Percentiles rank a stretch among this genome's conserved stretches.
Evolutionary conservation across 2,888 invertebrate genomes (phyloP).

Genomic region (Tipula unca): DNA sequence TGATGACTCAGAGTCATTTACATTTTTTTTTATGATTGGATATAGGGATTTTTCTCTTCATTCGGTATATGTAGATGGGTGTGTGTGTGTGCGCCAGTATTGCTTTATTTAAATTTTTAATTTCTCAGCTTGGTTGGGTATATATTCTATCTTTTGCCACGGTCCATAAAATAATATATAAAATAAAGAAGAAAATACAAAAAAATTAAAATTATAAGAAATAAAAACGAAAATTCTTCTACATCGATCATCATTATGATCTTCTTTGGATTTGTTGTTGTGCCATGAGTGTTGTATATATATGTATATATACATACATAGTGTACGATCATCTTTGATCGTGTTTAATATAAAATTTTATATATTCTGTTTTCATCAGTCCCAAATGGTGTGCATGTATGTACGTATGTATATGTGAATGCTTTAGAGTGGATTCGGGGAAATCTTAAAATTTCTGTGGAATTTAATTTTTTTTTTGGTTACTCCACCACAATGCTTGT

Average conservation of each 20-base stretch:
- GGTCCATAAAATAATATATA: neutral
- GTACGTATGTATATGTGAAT: neutral
- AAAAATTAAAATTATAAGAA: neutral
- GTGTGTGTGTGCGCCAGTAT: neutral
- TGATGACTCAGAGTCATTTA: neutral
- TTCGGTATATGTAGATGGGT: neutral
- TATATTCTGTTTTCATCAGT: neutral
- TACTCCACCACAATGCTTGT: too few relatives aligned
- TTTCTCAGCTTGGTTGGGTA: neutral
- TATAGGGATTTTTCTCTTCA: neutral
- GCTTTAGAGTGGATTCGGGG: neutral
- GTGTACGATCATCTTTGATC: neutral
- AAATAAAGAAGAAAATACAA: neutral
- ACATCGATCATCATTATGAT: neutral
- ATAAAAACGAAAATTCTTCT: neutral
- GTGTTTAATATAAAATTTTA: neutral
- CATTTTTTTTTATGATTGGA: neutral
- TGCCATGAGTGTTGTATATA: neutral
- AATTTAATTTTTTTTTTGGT: neutral
- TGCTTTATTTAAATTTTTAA: neutral
- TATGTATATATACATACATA: too few relatives aligned
- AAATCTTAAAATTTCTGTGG: neutral
- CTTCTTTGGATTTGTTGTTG: neutral
- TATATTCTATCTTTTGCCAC: neutral
- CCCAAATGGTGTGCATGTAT: neutral